Evolutionary conservation across 2,113 vertebrate genomes (phyloP).

Genomic region (crab-eating macaque (Macaca fascicularis)): T2T-MFA8v1.1 NC_088376.1:192578001-192578500

Average conservation of each 20-base stretch:
- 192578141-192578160: not conserved
- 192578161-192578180: too few relatives aligned
- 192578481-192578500: not conserved
- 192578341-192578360: not conserved
- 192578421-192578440: not conserved
- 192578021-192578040: not conserved
- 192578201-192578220: not conserved
- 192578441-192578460: not conserved
- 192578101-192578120: not conserved
- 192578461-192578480: not conserved
- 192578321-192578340: not conserved
- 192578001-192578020: not conserved
- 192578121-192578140: not conserved
- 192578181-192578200: not conserved
- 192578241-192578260: not conserved
- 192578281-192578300: not conserved
- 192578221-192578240: not conserved
- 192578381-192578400: not conserved
- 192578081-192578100: not conserved
- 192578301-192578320: not conserved
- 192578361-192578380: not conserved
- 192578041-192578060: not conserved
- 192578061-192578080: not conserved
- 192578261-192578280: not conserved
- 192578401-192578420: not conserved